Percentiles rank a stretch among this genome's conserved stretches.
Conservation (phyloP, 2,797 vertebrate species). For the Psittacula echo region DNA sequence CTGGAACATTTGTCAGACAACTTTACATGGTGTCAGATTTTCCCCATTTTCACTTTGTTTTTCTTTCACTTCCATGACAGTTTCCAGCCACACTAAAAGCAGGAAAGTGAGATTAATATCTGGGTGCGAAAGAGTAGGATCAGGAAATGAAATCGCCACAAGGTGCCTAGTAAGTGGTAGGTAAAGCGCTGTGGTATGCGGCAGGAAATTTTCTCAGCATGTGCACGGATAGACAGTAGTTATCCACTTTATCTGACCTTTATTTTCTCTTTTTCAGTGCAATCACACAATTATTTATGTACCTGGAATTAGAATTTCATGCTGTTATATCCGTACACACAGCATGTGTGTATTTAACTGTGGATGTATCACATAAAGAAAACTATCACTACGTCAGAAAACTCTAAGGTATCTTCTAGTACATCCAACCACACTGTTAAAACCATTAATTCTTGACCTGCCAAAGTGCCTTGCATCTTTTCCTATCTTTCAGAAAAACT, state of each 20-base stretch:
- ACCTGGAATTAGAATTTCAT: not conserved
- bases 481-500: slow-evolving; percentile 7
- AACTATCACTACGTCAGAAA: not conserved
- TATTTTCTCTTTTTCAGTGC: not conserved
- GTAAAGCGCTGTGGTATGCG: not conserved
- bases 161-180: not conserved
- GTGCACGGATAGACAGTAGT: not conserved
- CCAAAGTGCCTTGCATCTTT: not conserved
- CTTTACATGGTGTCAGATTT: not conserved
- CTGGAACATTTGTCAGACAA: not conserved
- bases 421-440: not conserved
- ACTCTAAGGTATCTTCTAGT: not conserved
- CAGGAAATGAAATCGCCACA: not conserved
- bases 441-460: not conserved
- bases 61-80: not conserved
- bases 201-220: not conserved
- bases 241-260: not conserved
- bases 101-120: not conserved
- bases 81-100: not conserved
- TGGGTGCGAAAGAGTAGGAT: not conserved
- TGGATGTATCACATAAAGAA: not conserved
- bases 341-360: not conserved
- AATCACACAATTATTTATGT: not conserved
- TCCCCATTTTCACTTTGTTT: not conserved
- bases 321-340: not conserved